Conservation (phyloP, 2,888 invertebrate genomes). For the Oxycera nigricornis region DNA sequence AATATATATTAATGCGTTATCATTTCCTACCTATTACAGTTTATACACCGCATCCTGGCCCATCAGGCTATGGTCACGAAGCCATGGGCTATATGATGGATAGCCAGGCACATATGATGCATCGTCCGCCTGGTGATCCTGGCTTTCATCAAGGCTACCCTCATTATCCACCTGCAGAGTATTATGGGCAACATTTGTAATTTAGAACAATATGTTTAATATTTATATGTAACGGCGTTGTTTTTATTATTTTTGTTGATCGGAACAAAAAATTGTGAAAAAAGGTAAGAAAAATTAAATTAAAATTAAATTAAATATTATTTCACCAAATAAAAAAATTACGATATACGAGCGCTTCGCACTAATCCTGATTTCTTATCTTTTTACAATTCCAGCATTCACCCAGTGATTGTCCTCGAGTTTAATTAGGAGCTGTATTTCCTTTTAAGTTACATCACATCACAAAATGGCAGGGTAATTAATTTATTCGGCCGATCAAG, state of each 20-base stretch:
- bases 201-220: constrained; percentile 52
- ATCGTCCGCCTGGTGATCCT: constrained; percentile 91
- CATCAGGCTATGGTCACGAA: constrained; percentile 96
- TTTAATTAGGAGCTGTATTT: constrained; percentile 6
- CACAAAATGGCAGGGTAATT: background rate
- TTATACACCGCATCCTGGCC: constrained; percentile 92
- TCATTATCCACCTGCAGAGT: constrained; percentile 89
- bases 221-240: constrained; percentile 21
- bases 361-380: constrained; percentile 5
- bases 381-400: constrained; percentile 34
- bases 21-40: constrained; percentile 64
- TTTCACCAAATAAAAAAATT: constrained; percentile 17
- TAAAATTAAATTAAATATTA: background rate
- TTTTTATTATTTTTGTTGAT: constrained; percentile 6
- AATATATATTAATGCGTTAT: too few species aligned
- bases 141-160: constrained; percentile 93
- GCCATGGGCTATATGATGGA: constrained; percentile 99
- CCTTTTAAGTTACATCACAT: constrained; percentile 11
- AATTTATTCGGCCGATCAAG: constrained; percentile 23
- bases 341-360: background rate
- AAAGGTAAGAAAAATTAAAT: constrained; percentile 25
- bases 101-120: constrained; percentile 94
- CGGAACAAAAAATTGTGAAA: constrained; percentile 11
- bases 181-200: constrained; percentile 94
- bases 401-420: constrained; percentile 41